These are phyloP conservation scores for Girardia tigrina DNA, from an alignment of 2,888 invertebrate genomes.

Conservation along the genomic window DNA sequence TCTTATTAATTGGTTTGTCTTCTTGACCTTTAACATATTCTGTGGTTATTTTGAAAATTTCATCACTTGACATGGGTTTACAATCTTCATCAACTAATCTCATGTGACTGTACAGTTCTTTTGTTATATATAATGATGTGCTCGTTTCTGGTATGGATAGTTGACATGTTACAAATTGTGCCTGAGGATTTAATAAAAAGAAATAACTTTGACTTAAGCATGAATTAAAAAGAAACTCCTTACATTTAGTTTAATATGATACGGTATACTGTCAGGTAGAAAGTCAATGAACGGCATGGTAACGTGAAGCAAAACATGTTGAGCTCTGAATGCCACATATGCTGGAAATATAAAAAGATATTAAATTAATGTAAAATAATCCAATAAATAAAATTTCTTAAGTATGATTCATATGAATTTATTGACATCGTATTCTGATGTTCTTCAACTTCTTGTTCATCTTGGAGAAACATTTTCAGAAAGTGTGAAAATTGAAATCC, in stretches of 20 bases:
- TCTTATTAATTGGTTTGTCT: not conserved
- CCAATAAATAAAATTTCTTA: not conserved
- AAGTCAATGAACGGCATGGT: slow-evolving; percentile 76
- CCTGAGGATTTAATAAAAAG: not conserved
- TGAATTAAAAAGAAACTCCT: slow-evolving; percentile 36
- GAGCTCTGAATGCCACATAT: not conserved
- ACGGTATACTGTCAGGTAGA: slow-evolving; percentile 70
- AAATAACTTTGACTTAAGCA: not conserved
- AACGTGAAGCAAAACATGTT: not conserved
- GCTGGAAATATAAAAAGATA: not conserved
- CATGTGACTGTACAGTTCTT: slow-evolving; percentile 32
- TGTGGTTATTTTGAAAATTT: not conserved
- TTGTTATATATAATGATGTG: slow-evolving; percentile 29
- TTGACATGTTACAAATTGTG: not conserved
- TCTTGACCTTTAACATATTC: not conserved
- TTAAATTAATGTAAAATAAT: not conserved
- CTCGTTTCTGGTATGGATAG: slow-evolving; percentile 32
- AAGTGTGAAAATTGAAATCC: too few relatives aligned
- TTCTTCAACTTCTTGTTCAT: too few relatives aligned
- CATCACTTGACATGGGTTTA: not conserved
- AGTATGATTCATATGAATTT: too few relatives aligned
- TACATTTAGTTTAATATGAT: slow-evolving; percentile 77
- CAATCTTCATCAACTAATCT: slow-evolving; percentile 25
- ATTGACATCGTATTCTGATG: too few relatives aligned
- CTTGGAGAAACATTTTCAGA: too few relatives aligned